Conservation (phyloP, 2,888 invertebrate genomes). For the Leptinotarsa rubiginosa region DNA sequence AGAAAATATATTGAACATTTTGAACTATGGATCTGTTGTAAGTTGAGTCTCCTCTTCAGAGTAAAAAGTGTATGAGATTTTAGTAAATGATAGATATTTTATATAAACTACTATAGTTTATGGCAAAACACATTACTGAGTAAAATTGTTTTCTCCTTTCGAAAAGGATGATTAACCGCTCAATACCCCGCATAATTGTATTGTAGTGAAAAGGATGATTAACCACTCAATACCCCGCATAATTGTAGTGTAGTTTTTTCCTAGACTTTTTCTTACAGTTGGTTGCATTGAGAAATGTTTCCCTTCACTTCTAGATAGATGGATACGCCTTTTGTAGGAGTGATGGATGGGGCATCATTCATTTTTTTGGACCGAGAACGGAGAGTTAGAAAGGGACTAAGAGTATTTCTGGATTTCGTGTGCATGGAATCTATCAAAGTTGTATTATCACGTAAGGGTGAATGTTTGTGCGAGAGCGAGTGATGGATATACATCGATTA, state of each 20-base stretch:
- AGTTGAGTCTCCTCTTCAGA: no score
- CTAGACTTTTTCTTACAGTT: neutral
- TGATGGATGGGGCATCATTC: slow-evolving; percentile 8
- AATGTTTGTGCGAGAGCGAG: neutral
- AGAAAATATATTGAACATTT: no score
- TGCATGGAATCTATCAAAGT: neutral
- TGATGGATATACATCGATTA: slow-evolving; percentile 1
- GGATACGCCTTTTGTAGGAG: slow-evolving; percentile 12
- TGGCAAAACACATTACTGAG: neutral
- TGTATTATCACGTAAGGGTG: neutral
- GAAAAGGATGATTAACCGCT: slow-evolving; percentile 2
- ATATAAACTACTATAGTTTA: neutral
- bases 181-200: neutral
- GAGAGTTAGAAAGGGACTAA: neutral
- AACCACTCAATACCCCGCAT: neutral
- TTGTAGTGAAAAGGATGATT: neutral
- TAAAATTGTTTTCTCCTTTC: neutral
- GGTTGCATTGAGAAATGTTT: slow-evolving; percentile 7
- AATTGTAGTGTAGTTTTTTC: slow-evolving; percentile 1
- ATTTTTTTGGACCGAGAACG: slow-evolving; percentile 13
- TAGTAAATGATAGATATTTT: no score
- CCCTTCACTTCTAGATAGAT: neutral
- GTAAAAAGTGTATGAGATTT: no score
- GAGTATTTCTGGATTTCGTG: neutral
- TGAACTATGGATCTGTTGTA: no score